These are phyloP conservation scores for Ametastegia equiseti DNA, from an alignment of 2,888 invertebrate genomes.

Conservation along the genomic window DNA sequence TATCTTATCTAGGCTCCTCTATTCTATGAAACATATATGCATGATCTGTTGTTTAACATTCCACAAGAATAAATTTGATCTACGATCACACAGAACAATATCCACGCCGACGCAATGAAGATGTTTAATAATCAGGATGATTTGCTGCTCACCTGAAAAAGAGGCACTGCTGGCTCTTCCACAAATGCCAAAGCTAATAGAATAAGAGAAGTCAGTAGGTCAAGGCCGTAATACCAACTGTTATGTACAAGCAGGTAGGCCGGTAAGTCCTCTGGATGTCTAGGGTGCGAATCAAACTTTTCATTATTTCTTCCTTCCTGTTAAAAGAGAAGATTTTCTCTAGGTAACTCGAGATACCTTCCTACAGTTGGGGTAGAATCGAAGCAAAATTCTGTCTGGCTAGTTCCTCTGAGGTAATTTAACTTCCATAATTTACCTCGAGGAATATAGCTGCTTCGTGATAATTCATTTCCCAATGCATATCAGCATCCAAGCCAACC, in stretches of 20 bases:
- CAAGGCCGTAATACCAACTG: conserved; percentile 90
- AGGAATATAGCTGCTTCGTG: conserved; percentile 93
- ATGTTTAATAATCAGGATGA: not conserved
- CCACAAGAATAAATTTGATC: not conserved
- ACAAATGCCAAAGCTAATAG: conserved; percentile 87
- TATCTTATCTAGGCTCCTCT: conserved; percentile 14
- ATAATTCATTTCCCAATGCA: conserved; percentile 93
- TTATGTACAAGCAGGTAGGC: conserved; percentile 93
- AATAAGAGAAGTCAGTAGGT: conserved; percentile 86
- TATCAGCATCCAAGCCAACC: conserved; percentile 67
- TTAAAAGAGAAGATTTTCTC: conserved; percentile 61
- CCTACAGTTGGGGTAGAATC: not conserved
- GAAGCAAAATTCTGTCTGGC: not conserved
- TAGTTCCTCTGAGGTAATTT: not conserved
- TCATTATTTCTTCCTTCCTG: conserved; percentile 95
- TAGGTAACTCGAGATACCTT: not conserved
- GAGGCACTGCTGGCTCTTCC: conserved; percentile 88
- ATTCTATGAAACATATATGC: not conserved
- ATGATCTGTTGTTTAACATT: not conserved
- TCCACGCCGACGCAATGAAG: not conserved
- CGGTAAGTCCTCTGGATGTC: conserved; percentile 88
- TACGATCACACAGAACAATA: not conserved
- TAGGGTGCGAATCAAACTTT: conserved; percentile 93
- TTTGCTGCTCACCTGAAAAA: conserved; percentile 79
- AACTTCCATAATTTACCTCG: conserved; percentile 78